phyloP scores from a whole-genome alignment of 2,888 invertebrate genomes.

The Synanthedon formicaeformis region DNA sequence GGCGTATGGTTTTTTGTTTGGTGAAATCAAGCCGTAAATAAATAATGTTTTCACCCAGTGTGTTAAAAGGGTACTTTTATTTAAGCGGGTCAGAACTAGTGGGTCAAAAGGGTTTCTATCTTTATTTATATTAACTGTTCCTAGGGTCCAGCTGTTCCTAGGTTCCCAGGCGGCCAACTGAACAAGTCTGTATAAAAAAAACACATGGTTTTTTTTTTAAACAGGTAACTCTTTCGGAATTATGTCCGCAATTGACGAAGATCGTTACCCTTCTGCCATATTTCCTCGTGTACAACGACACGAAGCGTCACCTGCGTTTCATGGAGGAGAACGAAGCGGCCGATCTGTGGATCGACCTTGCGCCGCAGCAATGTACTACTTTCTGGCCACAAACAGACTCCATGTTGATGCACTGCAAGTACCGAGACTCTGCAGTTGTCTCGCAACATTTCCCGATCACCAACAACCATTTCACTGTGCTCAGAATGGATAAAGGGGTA shows the following conservation, averaged over 20 bases:
- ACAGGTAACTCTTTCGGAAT: constrained; percentile 75
- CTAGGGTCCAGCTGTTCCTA: too few species aligned
- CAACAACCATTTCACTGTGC: constrained; percentile 76
- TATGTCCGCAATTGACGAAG: constrained; percentile 81
- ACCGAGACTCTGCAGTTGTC: constrained; percentile 78
- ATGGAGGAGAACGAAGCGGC: constrained; percentile 90
- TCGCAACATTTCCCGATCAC: constrained; percentile 84
- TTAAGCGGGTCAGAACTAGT: too few species aligned
- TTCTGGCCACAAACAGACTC: constrained; percentile 88
- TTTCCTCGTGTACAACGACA: constrained; percentile 81
- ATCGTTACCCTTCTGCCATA: constrained; percentile 84
- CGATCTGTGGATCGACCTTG: constrained; percentile 84
- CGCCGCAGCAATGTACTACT: constrained; percentile 76
- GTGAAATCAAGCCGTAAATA: too few species aligned
- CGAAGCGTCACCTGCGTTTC: constrained; percentile 73
- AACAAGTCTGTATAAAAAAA: too few species aligned
- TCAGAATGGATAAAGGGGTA: constrained; percentile 87
- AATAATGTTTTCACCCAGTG: too few species aligned
- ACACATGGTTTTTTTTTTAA: background rate
- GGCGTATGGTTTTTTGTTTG: too few species aligned
- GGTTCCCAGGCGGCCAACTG: constrained; percentile 70
- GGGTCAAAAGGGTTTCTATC: too few species aligned
- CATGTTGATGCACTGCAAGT: constrained; percentile 85
- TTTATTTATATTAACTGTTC: too few species aligned
- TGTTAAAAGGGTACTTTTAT: too few species aligned